Conservation (phyloP, 2,797 vertebrate genomes). For the Zalophus californianus region DNA sequence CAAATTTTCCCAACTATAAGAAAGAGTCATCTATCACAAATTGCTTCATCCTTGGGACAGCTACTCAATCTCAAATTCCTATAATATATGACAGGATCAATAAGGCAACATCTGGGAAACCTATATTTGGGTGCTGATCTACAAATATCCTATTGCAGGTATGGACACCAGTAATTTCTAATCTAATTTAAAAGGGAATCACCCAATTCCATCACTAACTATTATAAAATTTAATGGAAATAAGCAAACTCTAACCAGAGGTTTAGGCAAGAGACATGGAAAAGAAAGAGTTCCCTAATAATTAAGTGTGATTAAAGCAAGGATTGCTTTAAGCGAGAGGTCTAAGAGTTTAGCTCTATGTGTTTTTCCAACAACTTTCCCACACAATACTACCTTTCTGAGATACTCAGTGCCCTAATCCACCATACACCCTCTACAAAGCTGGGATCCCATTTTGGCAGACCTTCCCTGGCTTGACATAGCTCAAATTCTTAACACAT, state of each 20-base stretch:
- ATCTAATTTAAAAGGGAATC: not conserved
- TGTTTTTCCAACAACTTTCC: not conserved
- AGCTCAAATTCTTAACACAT: not conserved
- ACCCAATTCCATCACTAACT: not conserved
- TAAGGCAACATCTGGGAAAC: not conserved
- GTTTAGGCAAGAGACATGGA: not conserved
- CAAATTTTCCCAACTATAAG: not conserved
- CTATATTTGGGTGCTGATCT: not conserved
- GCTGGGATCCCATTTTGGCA: not conserved
- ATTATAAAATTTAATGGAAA: not conserved
- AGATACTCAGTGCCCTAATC: not conserved
- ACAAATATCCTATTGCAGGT: not conserved
- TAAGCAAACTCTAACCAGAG: not conserved
- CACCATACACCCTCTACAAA: not conserved
- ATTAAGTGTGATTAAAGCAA: not conserved
- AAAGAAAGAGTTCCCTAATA: not conserved
- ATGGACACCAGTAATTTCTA: not conserved
- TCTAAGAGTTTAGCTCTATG: not conserved
- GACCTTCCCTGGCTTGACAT: not conserved
- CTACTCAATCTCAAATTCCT: not conserved
- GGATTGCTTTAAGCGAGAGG: not conserved
- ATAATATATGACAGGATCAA: not conserved
- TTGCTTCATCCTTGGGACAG: not conserved
- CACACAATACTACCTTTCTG: not conserved
- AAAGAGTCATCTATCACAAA: not conserved